phyloP scores from a whole-genome alignment of 2,888 invertebrate species.

The Isotomurus palustris region DNA sequence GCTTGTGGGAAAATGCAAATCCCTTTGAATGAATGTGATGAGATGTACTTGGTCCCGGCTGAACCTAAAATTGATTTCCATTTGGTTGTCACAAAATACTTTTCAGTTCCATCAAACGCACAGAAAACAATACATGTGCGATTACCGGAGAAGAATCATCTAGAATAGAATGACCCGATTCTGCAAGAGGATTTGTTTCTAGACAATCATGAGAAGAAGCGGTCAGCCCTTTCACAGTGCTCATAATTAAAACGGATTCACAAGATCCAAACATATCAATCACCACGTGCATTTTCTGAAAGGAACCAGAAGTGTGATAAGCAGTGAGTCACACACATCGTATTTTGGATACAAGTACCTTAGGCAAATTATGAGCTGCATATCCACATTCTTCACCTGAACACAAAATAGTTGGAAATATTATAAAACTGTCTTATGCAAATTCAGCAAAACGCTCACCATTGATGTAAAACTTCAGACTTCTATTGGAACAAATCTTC shows the following conservation, averaged over 20 bases:
- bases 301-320: constrained; percentile 3
- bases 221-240: constrained; percentile 37
- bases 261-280: constrained; percentile 77
- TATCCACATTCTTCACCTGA: constrained; percentile 25
- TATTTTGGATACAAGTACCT: constrained; percentile 55
- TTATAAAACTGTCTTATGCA: constrained; percentile 51
- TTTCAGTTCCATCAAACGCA: not conserved
- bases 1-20: constrained; percentile 67
- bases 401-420: not conserved
- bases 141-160: constrained; percentile 24
- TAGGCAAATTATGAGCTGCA: constrained; percentile 60
- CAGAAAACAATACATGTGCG: not conserved
- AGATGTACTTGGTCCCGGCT: constrained; percentile 10
- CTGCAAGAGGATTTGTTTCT: constrained; percentile 26
- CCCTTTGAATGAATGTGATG: not conserved
- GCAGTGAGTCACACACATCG: constrained; percentile 8
- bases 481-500: constrained; percentile 61
- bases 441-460: constrained; percentile 73
- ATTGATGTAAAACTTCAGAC: constrained; percentile 71
- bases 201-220: constrained; percentile 35
- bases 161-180: constrained; percentile 28
- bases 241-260: constrained; percentile 68
- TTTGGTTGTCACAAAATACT: not conserved
- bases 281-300: constrained; percentile 71
- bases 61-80: too few species aligned